Conservation (phyloP, 2,797 vertebrate genomes). For the Melanotaenia nigrans region DNA sequence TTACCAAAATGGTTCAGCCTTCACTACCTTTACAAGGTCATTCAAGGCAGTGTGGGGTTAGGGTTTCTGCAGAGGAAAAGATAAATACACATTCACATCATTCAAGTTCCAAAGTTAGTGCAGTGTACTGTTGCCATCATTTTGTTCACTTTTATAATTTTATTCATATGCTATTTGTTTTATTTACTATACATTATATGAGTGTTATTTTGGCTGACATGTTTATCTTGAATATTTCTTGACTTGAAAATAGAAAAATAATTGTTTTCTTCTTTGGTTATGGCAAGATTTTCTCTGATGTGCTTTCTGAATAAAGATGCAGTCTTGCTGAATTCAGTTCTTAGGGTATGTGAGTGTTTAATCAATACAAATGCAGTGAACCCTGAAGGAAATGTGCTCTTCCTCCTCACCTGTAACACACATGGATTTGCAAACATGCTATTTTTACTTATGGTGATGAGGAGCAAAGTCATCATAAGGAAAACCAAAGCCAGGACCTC, state of each 20-base stretch:
- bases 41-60: neutral
- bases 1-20: slow-evolving; percentile 23
- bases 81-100: slow-evolving; percentile 6
- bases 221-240: slow-evolving; percentile 61
- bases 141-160: slow-evolving; percentile 59
- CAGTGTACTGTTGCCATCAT: slow-evolving; percentile 28
- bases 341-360: neutral
- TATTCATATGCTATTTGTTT: slow-evolving; percentile 49
- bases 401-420: neutral
- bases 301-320: slow-evolving; percentile 79
- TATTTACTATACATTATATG: slow-evolving; percentile 52
- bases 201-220: slow-evolving; percentile 46
- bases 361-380: neutral
- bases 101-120: slow-evolving; percentile 31
- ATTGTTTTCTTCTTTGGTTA: slow-evolving; percentile 42
- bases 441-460: neutral
- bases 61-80: slow-evolving; percentile 17
- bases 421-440: neutral
- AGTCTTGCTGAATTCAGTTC: slow-evolving; percentile 47
- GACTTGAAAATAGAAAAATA: slow-evolving; percentile 35
- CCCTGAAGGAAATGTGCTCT: neutral
- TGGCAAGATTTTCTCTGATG: slow-evolving; percentile 59
- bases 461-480: neutral
- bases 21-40: slow-evolving; percentile 31
- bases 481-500: slow-evolving; percentile 23